Evolutionary conservation across 2,888 invertebrate genomes (phyloP).

Genomic region (Cephus pygmeus): DNA sequence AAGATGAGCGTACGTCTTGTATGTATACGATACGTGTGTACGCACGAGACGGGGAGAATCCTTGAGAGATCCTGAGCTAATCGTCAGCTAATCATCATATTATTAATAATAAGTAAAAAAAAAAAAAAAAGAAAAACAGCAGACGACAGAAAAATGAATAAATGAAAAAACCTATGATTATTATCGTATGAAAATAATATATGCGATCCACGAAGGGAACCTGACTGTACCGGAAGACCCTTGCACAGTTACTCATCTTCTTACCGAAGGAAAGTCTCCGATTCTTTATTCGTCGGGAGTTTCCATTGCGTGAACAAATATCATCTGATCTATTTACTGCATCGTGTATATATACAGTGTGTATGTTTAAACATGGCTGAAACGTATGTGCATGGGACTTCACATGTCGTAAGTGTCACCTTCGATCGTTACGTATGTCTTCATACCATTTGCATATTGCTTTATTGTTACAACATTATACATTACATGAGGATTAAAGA

Average conservation of each 20-base stretch:
- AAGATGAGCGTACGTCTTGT: background rate
- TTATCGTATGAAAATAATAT: background rate
- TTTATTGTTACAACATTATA: constrained; percentile 49
- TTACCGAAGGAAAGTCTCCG: background rate
- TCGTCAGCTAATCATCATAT: constrained; percentile 36
- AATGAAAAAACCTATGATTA: background rate
- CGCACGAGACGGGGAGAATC: background rate
- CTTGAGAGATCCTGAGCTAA: constrained; percentile 23
- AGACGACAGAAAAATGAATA: background rate
- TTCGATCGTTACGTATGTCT: constrained; percentile 32
- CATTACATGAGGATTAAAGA: constrained; percentile 31
- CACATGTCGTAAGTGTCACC: background rate
- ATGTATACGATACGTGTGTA: background rate
- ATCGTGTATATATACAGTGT: background rate
- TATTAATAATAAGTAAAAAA: constrained; percentile 19
- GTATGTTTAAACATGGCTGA: background rate
- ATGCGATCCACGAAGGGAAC: background rate
- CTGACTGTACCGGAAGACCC: background rate
- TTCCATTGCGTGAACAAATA: background rate
- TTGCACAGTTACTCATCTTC: background rate
- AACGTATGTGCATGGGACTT: background rate
- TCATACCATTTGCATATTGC: constrained; percentile 49
- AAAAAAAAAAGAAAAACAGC: background rate
- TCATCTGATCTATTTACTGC: background rate
- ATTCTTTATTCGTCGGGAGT: background rate